Evolutionary conservation across 2,113 vertebrate genomes (phyloP), one percentile per base, ranked within the genome.

Genomic region (Caloenas nicobarica): DNA sequence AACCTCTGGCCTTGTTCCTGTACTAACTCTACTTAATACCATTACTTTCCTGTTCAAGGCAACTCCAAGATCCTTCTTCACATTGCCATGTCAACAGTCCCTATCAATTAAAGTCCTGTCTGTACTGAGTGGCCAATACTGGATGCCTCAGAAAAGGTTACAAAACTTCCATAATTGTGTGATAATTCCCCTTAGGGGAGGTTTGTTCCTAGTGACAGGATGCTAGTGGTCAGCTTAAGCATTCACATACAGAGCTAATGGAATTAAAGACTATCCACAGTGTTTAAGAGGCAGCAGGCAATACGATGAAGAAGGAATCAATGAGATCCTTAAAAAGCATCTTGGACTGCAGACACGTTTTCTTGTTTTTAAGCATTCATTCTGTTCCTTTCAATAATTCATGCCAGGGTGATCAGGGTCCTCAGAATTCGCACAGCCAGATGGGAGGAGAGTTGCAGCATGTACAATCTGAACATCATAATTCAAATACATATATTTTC

Each of bases 311-410:
- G 72, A 56, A 72, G 40, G 56, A 95, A 90, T 64, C 48, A 81
- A 64, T 61, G 77, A 82, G 62, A 17, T n/a, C 15, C 15, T 95
- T 95, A 74, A 83, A 95, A 95, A 87, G 36, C 64, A 83, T 84
- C 57, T 86, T 84, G 46, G 33, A 76, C 77, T 24, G 5, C 79
- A 90, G 50, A 65, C 51, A 88, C 1, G 2, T 88, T 86, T 94
- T 77, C 61, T 65, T 83, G 38, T 3, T 87, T 94, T 83, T 73
- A 91, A 91, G 79, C n/a, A 86, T 44, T 44, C 36, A 3, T 81
- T 88, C 70, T 68, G 23, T 91, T 95, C 81, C 31, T 86, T 66
- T 95, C n/a, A 88, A 87, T 88, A 90, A 81, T 85, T 91, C 69
- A 88, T 80, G 72, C 33, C 58, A 85, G 42, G 74, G 56, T 88